These are phyloP conservation scores for Xyliphius kryptos DNA, from an alignment of 2,113 vertebrate species.

Conservation along the genomic window DNA sequence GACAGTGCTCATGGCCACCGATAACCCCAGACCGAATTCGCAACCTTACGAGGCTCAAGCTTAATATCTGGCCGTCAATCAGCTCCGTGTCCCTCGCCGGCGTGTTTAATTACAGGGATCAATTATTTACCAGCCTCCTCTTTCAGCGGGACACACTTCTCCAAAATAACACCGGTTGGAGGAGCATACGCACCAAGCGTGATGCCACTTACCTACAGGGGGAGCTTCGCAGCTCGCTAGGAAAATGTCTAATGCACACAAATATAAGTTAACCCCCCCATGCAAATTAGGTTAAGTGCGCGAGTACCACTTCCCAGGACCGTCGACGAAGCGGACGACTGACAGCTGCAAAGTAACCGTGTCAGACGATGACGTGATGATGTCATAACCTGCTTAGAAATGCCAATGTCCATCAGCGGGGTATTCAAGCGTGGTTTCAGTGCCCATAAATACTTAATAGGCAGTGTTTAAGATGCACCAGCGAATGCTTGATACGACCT, in stretches of 20 bases:
- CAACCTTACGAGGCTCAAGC: conserved; percentile 69
- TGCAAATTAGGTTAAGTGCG: neutral
- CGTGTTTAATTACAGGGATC: conserved; percentile 77
- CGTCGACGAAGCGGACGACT: neutral
- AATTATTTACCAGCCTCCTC: conserved; percentile 73
- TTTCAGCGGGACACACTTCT: conserved; percentile 64
- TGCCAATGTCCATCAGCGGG: conserved; percentile 13
- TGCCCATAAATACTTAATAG: conserved; percentile 35
- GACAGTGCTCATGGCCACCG: conserved; percentile 66
- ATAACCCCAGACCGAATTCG: conserved; percentile 73
- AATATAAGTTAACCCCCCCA: neutral
- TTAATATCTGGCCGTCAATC: conserved; percentile 74
- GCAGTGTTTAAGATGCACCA: conserved; percentile 25
- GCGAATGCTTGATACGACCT: conserved; percentile 18
- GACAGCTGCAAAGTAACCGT: too few relatives aligned
- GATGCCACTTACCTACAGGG: neutral
- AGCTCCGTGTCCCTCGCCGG: conserved; percentile 66
- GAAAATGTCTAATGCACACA: conserved; percentile 2
- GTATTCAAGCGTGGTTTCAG: neutral
- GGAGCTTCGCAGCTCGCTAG: neutral
- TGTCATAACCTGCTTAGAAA: conserved; percentile 33
- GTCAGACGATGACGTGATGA: conserved; percentile 13
- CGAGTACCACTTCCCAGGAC: neutral
- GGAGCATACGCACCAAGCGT: conserved; percentile 9
- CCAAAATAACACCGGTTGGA: conserved; percentile 48